Evolutionary conservation across 2,113 vertebrate species (phyloP).

Genomic region (Carassius auratus): DNA sequence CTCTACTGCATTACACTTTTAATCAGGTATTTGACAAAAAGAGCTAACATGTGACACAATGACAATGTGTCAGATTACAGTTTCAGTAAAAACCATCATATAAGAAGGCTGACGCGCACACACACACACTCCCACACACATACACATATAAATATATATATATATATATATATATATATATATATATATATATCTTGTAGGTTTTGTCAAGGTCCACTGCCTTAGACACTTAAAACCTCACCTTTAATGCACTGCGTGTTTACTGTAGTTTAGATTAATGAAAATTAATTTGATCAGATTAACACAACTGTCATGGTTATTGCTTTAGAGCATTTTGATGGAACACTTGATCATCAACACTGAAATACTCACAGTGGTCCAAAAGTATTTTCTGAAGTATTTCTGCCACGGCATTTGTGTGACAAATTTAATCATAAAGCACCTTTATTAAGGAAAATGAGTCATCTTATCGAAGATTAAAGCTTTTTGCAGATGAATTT

Average conservation of each 20-base stretch:
- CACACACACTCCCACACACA: no score
- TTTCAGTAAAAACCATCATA: slow-evolving; percentile 11
- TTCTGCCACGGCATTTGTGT: slow-evolving; percentile 23
- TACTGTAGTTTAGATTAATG: no score
- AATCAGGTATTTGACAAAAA: slow-evolving; percentile 74
- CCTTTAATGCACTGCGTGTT: no score
- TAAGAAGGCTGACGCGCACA: no score
- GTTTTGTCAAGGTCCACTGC: background rate
- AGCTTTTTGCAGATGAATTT: slow-evolving; percentile 53
- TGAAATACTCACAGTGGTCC: background rate
- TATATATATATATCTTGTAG: no score
- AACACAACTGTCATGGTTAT: background rate
- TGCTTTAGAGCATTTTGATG: background rate
- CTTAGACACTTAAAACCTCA: background rate
- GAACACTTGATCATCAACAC: background rate
- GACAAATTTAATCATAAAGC: slow-evolving; percentile 59
- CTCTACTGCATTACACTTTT: slow-evolving; percentile 70
- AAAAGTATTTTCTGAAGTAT: slow-evolving; percentile 45
- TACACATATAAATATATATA: no score
- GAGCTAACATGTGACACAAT: slow-evolving; percentile 73
- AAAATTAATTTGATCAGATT: background rate
- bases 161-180: no score
- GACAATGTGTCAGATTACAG: slow-evolving; percentile 75
- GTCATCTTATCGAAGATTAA: slow-evolving; percentile 58
- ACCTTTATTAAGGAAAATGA: slow-evolving; percentile 59